These are phyloP conservation scores for Triops longicaudatus DNA, from an alignment of 1,140 invertebrate genomes.

Conservation along the genomic window DNA sequence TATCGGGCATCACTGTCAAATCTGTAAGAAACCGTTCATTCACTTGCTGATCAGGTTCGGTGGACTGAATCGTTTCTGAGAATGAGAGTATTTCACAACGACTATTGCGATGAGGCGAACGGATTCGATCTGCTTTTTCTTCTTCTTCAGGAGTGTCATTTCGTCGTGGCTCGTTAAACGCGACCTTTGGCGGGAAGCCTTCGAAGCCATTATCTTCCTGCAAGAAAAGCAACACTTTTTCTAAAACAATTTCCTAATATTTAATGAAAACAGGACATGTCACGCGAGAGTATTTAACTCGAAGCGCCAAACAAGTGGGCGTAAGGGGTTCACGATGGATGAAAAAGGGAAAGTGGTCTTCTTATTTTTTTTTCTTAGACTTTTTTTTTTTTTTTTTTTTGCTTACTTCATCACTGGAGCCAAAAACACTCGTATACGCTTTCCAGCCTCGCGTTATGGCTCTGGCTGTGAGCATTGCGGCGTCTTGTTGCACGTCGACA, in stretches of 20 bases:
- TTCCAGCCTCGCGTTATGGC: slow-evolving; percentile 37
- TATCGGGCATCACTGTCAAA: background rate
- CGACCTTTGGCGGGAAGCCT: slow-evolving; percentile 24
- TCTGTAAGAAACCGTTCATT: background rate
- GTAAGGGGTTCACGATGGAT: slow-evolving; percentile 24
- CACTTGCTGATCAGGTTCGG: background rate
- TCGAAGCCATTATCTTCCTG: slow-evolving; percentile 26
- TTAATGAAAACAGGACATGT: background rate
- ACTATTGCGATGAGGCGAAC: background rate
- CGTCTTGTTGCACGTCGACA: slow-evolving; percentile 32
- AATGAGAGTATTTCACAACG: background rate
- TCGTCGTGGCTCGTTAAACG: slow-evolving; percentile 3
- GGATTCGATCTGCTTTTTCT: background rate
- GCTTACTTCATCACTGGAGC: slow-evolving; percentile 43
- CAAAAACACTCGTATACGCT: slow-evolving; percentile 41
- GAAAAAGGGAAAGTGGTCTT: slow-evolving; percentile 25
- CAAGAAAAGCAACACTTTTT: slow-evolving; percentile 1
- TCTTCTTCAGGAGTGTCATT: background rate
- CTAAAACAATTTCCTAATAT: background rate
- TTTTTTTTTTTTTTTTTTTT: slow-evolving; percentile 39
- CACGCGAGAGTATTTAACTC: background rate
- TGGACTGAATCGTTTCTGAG: background rate
- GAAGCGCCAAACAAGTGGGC: slow-evolving; percentile 9
- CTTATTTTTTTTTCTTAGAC: slow-evolving; percentile 26
- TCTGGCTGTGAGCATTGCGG: slow-evolving; percentile 30